Conservation (phyloP, 2,113 vertebrate genomes). For the Corydoras sp. region DNA sequence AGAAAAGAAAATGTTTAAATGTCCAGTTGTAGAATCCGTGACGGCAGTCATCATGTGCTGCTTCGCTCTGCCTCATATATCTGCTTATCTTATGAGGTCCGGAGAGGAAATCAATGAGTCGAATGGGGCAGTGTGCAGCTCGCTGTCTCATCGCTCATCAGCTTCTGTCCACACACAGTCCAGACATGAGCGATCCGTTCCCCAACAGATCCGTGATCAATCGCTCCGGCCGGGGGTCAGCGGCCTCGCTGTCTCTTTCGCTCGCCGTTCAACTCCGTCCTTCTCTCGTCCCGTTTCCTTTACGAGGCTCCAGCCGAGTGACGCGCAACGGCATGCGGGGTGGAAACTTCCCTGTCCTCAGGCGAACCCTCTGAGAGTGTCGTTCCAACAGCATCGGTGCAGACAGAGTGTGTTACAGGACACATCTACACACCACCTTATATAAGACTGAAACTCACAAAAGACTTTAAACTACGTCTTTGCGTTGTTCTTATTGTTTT, state of each 20-base stretch:
- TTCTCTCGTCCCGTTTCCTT: conserved; percentile 21
- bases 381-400: no score
- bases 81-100: conserved; percentile 91
- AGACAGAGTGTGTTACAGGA: no score
- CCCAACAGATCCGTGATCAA: conserved; percentile 85
- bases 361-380: not conserved
- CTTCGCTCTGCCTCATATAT: conserved; percentile 77
- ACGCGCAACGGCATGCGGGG: conserved; percentile 58
- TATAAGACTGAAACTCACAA: no score
- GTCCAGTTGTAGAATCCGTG: conserved; percentile 47
- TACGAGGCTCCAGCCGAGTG: conserved; percentile 46
- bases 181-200: conserved; percentile 85
- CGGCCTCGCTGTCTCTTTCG: conserved; percentile 49
- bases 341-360: conserved; percentile 38
- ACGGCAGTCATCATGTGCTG: conserved; percentile 58
- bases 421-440: no score
- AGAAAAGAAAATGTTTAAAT: not conserved
- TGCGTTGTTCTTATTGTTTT: no score
- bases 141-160: conserved; percentile 98
- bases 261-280: not conserved
- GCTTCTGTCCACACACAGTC: conserved; percentile 70
- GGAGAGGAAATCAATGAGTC: conserved; percentile 97
- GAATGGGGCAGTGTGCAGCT: conserved; percentile 83
- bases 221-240: conserved; percentile 61
- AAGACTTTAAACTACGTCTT: no score